Evolutionary conservation across 1,140 invertebrate genomes (phyloP), one percentile per base, ranked within the genome.

Genomic region (Penaeus chinensis): DNA sequence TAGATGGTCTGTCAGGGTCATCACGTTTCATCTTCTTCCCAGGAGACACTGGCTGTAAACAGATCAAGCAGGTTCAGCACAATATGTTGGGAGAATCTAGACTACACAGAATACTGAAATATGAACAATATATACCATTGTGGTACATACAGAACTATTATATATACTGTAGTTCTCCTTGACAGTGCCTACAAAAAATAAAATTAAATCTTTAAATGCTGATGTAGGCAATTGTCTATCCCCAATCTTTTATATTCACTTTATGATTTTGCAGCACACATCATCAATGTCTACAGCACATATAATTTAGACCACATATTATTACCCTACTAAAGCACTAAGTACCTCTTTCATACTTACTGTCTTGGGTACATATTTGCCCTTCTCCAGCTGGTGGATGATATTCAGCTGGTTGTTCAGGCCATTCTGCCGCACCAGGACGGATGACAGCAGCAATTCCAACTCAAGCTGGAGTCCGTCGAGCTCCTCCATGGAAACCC

Each of bases 381-480:
- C 92, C 91, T 90, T 92, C 91, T 92, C 92, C 91, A 89, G 90
- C 91, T 66, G 89, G 54, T 90, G 90, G n/a, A 93, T 91, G 37
- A 91, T 91, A 66, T 92, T 90, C 54, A 92, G 91, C 93, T 98
- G 97, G 13, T 94, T 94, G 91, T 96, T 95, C 8, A 98, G 93
- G 76, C 95, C 94, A 90, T 96, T 93, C 89, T 95, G 94, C 66
- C 97, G 93, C 3, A 97, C 93, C 1, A 96, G 96, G 60, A 96
- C 95, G 71, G 95, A 95, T 0, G 96, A 96, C 19, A 98, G 93
- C 54, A 98, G 92, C 66, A 95, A 95, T 92, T 99, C 97, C n/a
- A 98, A 92, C 91, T 98, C 97, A 69, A 95, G 91, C 91, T 99
- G 97, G 19, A 98, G 92, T 0, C 94, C 93, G 91, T 98, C 97